Evolutionary conservation across 2,113 vertebrate species (phyloP).

Genomic region (Amphiprion ocellaris): DNA sequence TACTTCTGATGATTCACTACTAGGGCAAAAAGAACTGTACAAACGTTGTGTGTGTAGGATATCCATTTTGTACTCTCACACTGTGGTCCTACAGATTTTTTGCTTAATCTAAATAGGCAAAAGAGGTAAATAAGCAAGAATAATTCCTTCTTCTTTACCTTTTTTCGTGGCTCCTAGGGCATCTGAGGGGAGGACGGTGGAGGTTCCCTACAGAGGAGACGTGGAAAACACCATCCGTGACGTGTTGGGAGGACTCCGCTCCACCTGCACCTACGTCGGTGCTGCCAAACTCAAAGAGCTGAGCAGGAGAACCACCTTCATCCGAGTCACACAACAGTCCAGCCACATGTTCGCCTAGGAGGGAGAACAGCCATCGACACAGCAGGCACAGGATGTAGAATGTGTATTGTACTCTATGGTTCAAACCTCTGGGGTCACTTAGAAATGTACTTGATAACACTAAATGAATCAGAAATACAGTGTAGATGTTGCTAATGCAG

Average conservation of each 20-base stretch:
- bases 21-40: too few relatives aligned
- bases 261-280: constrained; percentile 98
- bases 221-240: constrained; percentile 94
- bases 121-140: too few relatives aligned
- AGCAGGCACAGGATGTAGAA: constrained; percentile 4
- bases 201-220: constrained; percentile 93
- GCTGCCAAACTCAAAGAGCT: constrained; percentile 98
- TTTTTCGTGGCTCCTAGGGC: constrained; percentile 82
- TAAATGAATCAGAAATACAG: too few relatives aligned
- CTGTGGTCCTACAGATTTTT: too few relatives aligned
- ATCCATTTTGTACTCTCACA: too few relatives aligned
- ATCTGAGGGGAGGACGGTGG: constrained; percentile 94
- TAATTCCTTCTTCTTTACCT: background rate
- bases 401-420: background rate
- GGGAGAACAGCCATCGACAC: background rate
- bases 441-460: too few relatives aligned
- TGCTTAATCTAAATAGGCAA: too few relatives aligned
- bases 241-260: constrained; percentile 94
- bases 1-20: too few relatives aligned
- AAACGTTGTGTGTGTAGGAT: too few relatives aligned
- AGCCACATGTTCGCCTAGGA: constrained; percentile 90
- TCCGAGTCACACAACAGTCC: constrained; percentile 97
- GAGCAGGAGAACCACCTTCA: constrained; percentile 95
- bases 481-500: too few relatives aligned
- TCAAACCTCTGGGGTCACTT: too few relatives aligned